phyloP scores from a whole-genome alignment of 2,113 vertebrate genomes.

The Daubentonia madagascariensis region DNA sequence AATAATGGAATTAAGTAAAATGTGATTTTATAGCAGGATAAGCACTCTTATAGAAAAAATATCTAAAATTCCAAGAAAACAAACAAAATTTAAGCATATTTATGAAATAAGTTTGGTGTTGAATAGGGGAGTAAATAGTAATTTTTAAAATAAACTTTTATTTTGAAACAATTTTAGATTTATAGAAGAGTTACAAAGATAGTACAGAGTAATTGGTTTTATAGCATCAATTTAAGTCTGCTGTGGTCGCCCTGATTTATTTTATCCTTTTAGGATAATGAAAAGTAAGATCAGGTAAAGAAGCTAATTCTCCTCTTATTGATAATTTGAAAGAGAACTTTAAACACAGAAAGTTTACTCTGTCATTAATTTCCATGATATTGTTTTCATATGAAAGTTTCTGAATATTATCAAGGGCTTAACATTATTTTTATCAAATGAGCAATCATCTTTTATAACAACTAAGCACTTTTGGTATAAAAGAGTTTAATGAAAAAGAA shows the following conservation, averaged over 20 bases:
- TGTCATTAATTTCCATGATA: not conserved
- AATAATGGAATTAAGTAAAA: constrained; percentile 3
- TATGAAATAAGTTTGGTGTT: constrained; percentile 1
- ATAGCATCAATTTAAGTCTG: not conserved
- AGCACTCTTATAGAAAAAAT: constrained; percentile 10
- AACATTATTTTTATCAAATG: constrained; percentile 1
- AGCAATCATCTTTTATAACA: constrained; percentile 10
- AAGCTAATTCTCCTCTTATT: not conserved
- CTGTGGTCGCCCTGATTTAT: constrained; percentile 2
- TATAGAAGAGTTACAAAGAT: not conserved
- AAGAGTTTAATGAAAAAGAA: constrained; percentile 29
- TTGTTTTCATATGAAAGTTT: not conserved
- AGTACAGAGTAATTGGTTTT: constrained; percentile 7
- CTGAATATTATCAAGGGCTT: constrained; percentile 11
- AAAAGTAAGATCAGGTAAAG: constrained; percentile 42
- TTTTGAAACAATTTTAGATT: constrained; percentile 52
- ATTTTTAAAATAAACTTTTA: constrained; percentile 27
- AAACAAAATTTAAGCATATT: constrained; percentile 28
- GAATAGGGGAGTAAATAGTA: not conserved
- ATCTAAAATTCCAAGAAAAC: constrained; percentile 34
- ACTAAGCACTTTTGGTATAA: constrained; percentile 21
- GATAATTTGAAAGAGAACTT: constrained; percentile 24
- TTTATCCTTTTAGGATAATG: constrained; percentile 48
- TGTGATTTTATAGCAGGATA: not conserved
- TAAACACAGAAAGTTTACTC: constrained; percentile 13